Evolutionary conservation across 1,140 invertebrate genomes (phyloP), one percentile per base, ranked within the genome.

Genomic region (Drosophila orena): DNA sequence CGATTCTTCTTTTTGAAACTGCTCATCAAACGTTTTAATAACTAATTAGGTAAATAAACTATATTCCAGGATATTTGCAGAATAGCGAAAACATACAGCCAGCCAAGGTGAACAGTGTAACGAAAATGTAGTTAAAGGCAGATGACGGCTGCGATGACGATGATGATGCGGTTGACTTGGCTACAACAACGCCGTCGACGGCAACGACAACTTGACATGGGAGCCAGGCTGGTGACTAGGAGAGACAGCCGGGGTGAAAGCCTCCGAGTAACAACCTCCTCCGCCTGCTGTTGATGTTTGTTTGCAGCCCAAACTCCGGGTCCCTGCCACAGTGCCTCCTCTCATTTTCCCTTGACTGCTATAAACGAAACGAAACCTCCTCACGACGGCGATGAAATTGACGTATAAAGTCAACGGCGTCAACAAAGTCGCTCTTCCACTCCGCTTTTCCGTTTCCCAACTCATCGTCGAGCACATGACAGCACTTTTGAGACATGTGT

Each of bases 381-480:
- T 42, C 75, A 61, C 77, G 78, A 78, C 64, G 42, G 35, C 68
- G 53, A 70, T 70, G 64, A 88, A 88, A 89, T 88, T 88, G 84
- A 88, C 84, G 79, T 88, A 88, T 83, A 83, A 89, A 88, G 79
- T 83, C 83, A 89, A 77, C 79, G 84, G 57, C 83, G 61, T 85
- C 81, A 85, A 88, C 83, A 83, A 88, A 88, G 75, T 78, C 61
- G 11, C 57, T 53, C 27, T 20, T 17, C 34, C 37, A 66, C 5
- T 44, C 20, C 65, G 14, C 14, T 70, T 56, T 37, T 35, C 38
- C 44, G 27, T 55, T 44, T 35, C 47, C 46, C 22, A 42, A 43
- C 62, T 68, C 49, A 54, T 61, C 69, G n/a, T 17, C 46, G 68
- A 71, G 70, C 78, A 72, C 79, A 89, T 88, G 83, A 88, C 70